Evolutionary conservation across 1,140 invertebrate genomes (phyloP).

Genomic region (Drosophila prosaltans): DNA sequence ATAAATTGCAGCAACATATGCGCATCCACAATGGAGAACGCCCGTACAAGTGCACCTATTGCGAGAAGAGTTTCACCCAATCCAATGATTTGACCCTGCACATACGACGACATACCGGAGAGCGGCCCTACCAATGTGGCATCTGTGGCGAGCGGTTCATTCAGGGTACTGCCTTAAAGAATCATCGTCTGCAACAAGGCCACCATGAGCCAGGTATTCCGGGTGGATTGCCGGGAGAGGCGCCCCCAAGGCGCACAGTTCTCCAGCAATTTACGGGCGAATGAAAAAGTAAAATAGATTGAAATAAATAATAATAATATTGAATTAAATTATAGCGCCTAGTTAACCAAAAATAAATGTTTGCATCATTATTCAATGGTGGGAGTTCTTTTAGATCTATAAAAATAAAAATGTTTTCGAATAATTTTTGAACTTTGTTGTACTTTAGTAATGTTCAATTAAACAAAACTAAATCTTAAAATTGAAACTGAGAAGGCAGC

Average conservation of each 20-base stretch:
- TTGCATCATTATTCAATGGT: constrained; percentile 3
- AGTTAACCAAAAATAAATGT: constrained; percentile 19
- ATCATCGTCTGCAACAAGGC: constrained; percentile 68
- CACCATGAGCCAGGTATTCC: constrained; percentile 52
- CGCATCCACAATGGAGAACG: constrained; percentile 85
- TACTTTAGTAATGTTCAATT: no score
- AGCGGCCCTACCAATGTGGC: constrained; percentile 84
- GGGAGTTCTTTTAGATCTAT: not conserved
- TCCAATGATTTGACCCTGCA: constrained; percentile 85
- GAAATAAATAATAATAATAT: not conserved
- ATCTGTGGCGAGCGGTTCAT: constrained; percentile 79
- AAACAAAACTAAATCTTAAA: no score
- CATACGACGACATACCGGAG: constrained; percentile 84
- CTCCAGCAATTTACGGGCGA: constrained; percentile 37
- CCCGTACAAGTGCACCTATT: constrained; percentile 86
- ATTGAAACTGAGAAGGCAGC: no score
- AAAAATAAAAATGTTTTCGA: no score
- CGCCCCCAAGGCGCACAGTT: constrained; percentile 35
- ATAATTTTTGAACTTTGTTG: no score
- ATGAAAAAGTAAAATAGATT: not conserved
- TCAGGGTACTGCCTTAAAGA: constrained; percentile 77
- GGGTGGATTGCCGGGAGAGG: constrained; percentile 4
- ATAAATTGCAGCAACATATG: constrained; percentile 86
- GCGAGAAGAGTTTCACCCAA: constrained; percentile 86
- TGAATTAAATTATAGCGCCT: not conserved